Conservation (phyloP, 2,113 vertebrate genomes). For the Hippocampus zosterae region DNA sequence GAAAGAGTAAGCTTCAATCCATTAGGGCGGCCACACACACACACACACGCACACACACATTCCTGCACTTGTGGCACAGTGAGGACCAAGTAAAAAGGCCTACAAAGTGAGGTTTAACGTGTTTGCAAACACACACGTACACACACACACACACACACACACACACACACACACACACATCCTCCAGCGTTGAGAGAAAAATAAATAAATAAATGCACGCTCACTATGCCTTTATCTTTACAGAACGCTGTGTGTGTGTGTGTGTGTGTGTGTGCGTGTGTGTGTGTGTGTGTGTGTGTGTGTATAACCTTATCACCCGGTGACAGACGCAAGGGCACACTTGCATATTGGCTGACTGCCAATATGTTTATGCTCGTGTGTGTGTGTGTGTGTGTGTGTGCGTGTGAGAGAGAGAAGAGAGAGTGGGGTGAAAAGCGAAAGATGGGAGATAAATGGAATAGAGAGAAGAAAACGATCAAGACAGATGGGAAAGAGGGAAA, state of each 20-base stretch:
- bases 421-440: slow-evolving; percentile 20
- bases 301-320: slow-evolving; percentile 53
- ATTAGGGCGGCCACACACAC: no score
- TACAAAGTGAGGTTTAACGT: no score
- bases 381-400: slow-evolving; percentile 17
- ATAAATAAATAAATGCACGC: background rate
- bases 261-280: slow-evolving; percentile 14
- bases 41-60: background rate
- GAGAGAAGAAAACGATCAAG: no score
- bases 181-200: background rate
- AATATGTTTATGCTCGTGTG: slow-evolving; percentile 1
- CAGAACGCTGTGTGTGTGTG: background rate
- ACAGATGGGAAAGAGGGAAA: no score
- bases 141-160: background rate
- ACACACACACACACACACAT: background rate
- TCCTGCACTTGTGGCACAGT: no score
- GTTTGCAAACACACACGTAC: no score
- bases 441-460: no score
- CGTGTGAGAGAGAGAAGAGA: slow-evolving; percentile 3
- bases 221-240: background rate
- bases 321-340: slow-evolving; percentile 40
- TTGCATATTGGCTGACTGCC: slow-evolving; percentile 36
- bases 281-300: slow-evolving; percentile 10
- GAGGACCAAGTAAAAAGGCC: no score
- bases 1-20: background rate